Evolutionary conservation across 1,140 invertebrate species (phyloP), one percentile per base, ranked within the genome.

Genomic region (Papilio glaucus): DNA sequence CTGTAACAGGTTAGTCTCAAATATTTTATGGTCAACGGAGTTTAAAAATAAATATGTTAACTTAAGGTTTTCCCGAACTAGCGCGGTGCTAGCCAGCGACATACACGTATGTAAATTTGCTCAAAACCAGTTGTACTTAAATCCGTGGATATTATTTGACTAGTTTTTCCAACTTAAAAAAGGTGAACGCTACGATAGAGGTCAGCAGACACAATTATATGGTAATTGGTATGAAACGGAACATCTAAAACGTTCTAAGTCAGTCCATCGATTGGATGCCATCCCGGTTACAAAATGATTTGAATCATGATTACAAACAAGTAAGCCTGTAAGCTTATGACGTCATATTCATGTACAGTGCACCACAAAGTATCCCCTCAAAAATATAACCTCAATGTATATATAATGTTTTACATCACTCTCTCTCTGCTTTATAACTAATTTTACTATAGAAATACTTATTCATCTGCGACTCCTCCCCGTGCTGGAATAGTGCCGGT

Each of bases 31-130:
- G 67, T 33, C 67, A 49, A 29, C 42, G n/a, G 24, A 69, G 49
- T 24, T n/a, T 33, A 8, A 41, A 41, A 24, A 67, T 39, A 45
- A 67, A 53, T 69, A 53, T 69, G n/a, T 42, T 53, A 33, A 69
- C 10, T 18, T 49, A 13, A 15, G 15, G 42, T 69, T 69, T 69
- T 69, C 67, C 67, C 42, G 24, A 18, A 45, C 1, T 5, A 38
- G 9, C 29, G 21, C n/a, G 26, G 67, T 69, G 24, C 42, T 53
- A 18, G 67, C 42, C 45, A 0, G 67, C 67, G 67, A 69, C 53
- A 41, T 49, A 49, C 26, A 37, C 67, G 13, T 69, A 53, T 69
- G 67, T 45, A 53, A 69, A 69, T 69, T 69, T 69, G 67, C n/a
- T 37, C n/a, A 69, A 69, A 69, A 69, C 67, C 41, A 69, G 67